A percentile compares a stretch with the other conserved stretches of the same genome.
These are phyloP conservation scores for Pachydiplax longipennis DNA, from an alignment of 2,888 invertebrate genomes.

Conservation along the genomic window DNA sequence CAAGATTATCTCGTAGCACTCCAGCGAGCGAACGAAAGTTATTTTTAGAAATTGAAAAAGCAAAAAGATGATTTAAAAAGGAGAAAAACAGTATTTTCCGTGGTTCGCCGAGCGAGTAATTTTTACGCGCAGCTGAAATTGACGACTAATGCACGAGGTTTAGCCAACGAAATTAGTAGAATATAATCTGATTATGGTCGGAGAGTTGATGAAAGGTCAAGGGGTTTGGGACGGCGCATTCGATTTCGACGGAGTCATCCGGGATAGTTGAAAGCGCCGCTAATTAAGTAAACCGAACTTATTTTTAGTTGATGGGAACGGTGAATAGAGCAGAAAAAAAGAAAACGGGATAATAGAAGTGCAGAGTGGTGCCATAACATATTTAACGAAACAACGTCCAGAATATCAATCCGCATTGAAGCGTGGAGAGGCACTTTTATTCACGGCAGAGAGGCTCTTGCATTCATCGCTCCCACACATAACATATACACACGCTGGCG, in stretches of 20 bases:
- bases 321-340: neutral
- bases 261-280: neutral
- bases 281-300: neutral
- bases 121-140: no score
- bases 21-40: no score
- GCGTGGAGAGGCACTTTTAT: neutral
- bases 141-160: no score
- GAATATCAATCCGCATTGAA: conserved; percentile 9
- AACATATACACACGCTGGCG: neutral
- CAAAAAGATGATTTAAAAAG: no score
- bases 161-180: no score
- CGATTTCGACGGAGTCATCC: neutral
- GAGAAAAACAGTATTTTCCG: no score
- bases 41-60: no score
- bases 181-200: no score
- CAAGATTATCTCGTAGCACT: no score
- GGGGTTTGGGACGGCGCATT: no score
- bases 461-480: neutral
- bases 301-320: neutral
- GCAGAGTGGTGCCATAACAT: neutral
- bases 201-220: no score
- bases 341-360: neutral
- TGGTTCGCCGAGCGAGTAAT: no score
- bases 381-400: conserved; percentile 17
- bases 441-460: neutral